Conservation (phyloP, 1,140 invertebrate genomes). For the Marisa cornuarietis region DNA sequence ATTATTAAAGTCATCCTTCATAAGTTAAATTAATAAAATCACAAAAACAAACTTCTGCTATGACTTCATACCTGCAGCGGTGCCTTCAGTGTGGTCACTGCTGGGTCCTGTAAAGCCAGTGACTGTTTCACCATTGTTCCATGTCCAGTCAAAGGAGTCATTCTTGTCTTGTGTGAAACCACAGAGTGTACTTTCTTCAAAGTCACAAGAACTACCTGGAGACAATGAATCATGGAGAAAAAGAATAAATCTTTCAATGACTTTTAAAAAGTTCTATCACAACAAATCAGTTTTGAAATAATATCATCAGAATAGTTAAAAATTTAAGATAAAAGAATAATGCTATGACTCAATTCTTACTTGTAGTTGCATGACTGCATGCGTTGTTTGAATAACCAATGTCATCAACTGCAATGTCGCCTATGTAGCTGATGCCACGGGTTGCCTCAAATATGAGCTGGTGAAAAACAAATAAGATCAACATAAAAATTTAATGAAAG, state of each 20-base stretch:
- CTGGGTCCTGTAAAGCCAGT: slow-evolving; percentile 50
- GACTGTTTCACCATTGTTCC: slow-evolving; percentile 44
- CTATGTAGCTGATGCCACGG: slow-evolving; percentile 48
- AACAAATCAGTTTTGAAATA: too few relatives aligned
- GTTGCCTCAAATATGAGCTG: slow-evolving; percentile 58
- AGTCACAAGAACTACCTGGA: slow-evolving; percentile 40
- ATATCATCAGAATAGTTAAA: too few relatives aligned
- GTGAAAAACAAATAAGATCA: slow-evolving; percentile 13
- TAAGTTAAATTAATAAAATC: too few relatives aligned
- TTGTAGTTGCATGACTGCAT: neutral
- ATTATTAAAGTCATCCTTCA: too few relatives aligned
- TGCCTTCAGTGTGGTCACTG: slow-evolving; percentile 59
- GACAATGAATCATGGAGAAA: too few relatives aligned
- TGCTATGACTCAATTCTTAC: too few relatives aligned
- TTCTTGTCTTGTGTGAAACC: slow-evolving; percentile 50
- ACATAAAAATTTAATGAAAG: too few relatives aligned
- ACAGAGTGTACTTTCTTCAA: slow-evolving; percentile 51
- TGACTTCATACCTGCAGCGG: slow-evolving; percentile 30
- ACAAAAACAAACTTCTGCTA: too few relatives aligned
- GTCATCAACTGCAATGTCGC: slow-evolving; percentile 60
- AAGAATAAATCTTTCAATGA: too few relatives aligned
- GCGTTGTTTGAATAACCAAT: slow-evolving; percentile 35
- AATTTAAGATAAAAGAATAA: too few relatives aligned
- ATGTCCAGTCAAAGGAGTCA: slow-evolving; percentile 61
- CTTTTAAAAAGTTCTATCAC: too few relatives aligned